Conservation (phyloP, 1,140 invertebrate genomes). For the Tribolium madens region DNA sequence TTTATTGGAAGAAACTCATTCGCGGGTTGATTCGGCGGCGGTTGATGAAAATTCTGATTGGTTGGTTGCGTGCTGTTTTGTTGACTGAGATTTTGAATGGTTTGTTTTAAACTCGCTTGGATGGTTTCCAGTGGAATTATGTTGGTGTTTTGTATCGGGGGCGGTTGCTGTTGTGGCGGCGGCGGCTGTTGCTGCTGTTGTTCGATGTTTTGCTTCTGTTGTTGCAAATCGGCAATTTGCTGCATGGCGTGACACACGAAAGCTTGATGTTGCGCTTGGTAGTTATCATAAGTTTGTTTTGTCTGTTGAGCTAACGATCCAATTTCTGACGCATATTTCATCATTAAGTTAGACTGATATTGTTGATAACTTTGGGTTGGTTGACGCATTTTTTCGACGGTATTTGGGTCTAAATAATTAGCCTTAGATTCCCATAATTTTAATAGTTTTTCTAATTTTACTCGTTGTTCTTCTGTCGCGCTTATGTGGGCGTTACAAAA, state of each 20-base stretch:
- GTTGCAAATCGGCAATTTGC: constrained; percentile 86
- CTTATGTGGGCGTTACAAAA: constrained; percentile 91
- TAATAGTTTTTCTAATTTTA: constrained; percentile 91
- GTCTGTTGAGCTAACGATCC: constrained; percentile 69
- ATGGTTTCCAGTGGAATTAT: constrained; percentile 59
- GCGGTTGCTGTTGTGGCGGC: constrained; percentile 51
- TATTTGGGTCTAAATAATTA: constrained; percentile 89
- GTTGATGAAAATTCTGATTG: constrained; percentile 25
- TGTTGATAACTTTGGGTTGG: constrained; percentile 84
- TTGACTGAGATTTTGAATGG: constrained; percentile 57
- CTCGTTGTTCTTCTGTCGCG: constrained; percentile 87
- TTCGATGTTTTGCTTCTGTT: constrained; percentile 82
- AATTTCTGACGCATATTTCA: constrained; percentile 81
- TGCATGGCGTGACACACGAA: constrained; percentile 92
- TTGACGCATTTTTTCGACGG: constrained; percentile 87
- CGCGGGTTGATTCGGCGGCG: constrained; percentile 17
- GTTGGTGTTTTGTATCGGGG: constrained; percentile 48
- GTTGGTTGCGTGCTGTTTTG: constrained; percentile 44
- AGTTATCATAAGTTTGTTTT: constrained; percentile 68
- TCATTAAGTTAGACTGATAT: constrained; percentile 85
- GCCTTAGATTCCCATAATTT: constrained; percentile 96
- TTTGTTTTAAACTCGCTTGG: constrained; percentile 59
- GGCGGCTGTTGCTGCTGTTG: constrained; percentile 72
- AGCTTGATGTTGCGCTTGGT: constrained; percentile 94
- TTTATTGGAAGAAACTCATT: constrained; percentile 42